phyloP scores from a whole-genome alignment of 2,797 vertebrate species.

The Rachycentron canadum region DNA sequence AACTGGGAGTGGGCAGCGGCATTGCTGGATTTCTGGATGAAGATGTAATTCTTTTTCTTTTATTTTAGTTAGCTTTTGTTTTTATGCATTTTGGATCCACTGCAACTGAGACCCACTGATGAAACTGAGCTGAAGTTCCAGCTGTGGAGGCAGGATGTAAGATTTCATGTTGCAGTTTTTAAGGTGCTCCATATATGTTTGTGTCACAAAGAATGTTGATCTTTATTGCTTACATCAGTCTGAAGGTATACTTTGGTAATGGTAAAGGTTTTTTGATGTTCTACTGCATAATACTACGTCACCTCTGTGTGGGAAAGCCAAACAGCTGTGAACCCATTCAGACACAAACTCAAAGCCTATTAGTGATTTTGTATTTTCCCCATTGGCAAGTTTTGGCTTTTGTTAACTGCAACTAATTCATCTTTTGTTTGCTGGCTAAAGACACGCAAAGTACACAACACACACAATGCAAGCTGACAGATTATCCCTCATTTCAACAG shows the following conservation, averaged over 20 bases:
- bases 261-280: constrained; percentile 22
- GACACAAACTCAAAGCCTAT: constrained; percentile 69
- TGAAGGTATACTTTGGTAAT: constrained; percentile 8
- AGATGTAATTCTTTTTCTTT: not conserved
- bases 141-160: not conserved
- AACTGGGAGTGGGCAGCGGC: not conserved
- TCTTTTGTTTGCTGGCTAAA: constrained; percentile 60
- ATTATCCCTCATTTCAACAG: constrained; percentile 70
- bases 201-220: constrained; percentile 2
- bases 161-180: not conserved
- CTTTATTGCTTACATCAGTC: constrained; percentile 4
- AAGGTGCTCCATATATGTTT: not conserved
- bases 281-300: constrained; percentile 21
- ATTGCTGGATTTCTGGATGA: not conserved
- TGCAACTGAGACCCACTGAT: not conserved
- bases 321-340: constrained; percentile 30
- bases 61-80: not conserved
- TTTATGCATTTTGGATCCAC: not conserved
- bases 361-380: constrained; percentile 60
- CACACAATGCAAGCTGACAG: constrained; percentile 51
- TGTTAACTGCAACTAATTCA: constrained; percentile 70
- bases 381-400: constrained; percentile 67
- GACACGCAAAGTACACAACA: constrained; percentile 51
- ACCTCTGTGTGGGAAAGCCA: constrained; percentile 30
- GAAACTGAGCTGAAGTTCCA: not conserved